These are phyloP conservation scores for Anguilla megastoma DNA, from an alignment of 2,797 vertebrate species.

Conservation along the genomic window DNA sequence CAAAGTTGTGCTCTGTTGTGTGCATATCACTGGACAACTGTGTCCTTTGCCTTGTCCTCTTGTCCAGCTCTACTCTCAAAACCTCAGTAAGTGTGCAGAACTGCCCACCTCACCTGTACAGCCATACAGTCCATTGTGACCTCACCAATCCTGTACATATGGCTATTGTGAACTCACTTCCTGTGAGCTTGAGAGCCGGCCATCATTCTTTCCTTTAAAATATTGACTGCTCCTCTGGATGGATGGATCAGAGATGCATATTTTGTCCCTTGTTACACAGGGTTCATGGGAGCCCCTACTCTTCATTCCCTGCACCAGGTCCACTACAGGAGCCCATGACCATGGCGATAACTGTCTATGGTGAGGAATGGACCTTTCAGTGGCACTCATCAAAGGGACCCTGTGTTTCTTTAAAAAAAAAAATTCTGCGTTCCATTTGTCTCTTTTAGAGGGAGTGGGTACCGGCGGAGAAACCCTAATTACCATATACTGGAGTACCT, in stretches of 20 bases:
- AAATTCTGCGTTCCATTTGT: constrained; percentile 16
- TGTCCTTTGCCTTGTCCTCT: neutral
- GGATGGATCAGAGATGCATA: constrained; percentile 50
- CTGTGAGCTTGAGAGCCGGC: neutral
- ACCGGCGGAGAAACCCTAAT: constrained; percentile 65
- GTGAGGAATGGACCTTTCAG: constrained; percentile 64
- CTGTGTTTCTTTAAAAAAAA: constrained; percentile 37
- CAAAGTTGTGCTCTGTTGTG: neutral
- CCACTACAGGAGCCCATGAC: constrained; percentile 63
- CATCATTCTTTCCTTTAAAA: constrained; percentile 11
- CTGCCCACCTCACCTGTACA: too few relatives aligned
- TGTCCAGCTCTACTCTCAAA: neutral
- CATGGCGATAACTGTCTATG: constrained; percentile 68
- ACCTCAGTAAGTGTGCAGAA: neutral
- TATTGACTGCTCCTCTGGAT: constrained; percentile 44
- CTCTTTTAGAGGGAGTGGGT: constrained; percentile 36
- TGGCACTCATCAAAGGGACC: constrained; percentile 60
- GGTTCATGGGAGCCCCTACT: constrained; percentile 50
- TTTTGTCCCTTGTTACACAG: constrained; percentile 53
- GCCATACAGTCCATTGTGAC: neutral
- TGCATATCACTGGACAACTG: neutral
- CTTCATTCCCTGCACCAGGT: constrained; percentile 50
- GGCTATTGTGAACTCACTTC: neutral
- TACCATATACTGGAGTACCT: constrained; percentile 69
- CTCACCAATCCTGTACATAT: constrained; percentile 17